These are phyloP conservation scores for Cerastoderma edule DNA, from an alignment of 2,888 invertebrate genomes.

Conservation along the genomic window DNA sequence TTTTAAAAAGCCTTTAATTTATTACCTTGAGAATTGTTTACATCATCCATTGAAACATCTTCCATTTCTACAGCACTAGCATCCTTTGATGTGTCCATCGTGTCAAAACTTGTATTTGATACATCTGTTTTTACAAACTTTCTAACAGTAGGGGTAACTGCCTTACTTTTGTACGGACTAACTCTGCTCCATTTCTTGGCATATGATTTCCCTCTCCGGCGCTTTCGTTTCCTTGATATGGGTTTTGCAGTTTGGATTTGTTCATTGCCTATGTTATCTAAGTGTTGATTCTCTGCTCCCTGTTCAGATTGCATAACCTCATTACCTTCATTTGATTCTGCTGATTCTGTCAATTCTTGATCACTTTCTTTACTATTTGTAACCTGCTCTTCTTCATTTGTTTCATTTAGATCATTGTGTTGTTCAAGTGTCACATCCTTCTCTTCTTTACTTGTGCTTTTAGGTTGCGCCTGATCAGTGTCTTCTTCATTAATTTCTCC, in stretches of 20 bases:
- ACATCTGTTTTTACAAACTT: neutral
- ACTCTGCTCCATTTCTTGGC: constrained; percentile 5
- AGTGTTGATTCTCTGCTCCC: neutral
- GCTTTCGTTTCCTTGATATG: neutral
- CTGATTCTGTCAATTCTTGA: neutral
- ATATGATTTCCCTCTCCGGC: neutral
- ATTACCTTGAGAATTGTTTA: neutral
- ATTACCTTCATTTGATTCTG: neutral
- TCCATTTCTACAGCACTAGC: neutral
- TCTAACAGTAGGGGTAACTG: neutral
- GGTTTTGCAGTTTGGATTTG: neutral
- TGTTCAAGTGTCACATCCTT: neutral
- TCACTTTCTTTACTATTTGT: neutral
- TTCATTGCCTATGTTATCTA: too few relatives aligned
- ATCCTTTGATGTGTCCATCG: neutral
- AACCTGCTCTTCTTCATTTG: too few relatives aligned
- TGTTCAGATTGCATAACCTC: neutral
- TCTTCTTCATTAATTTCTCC: neutral
- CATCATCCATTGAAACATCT: neutral
- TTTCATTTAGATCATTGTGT: neutral
- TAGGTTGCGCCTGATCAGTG: neutral
- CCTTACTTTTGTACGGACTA: neutral
- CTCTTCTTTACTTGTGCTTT: neutral
- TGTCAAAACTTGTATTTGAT: neutral
- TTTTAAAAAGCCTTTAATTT: neutral